These are phyloP conservation scores for Pangasianodon hypophthalmus DNA, from an alignment of 2,113 vertebrate species.

Conservation along the genomic window DNA sequence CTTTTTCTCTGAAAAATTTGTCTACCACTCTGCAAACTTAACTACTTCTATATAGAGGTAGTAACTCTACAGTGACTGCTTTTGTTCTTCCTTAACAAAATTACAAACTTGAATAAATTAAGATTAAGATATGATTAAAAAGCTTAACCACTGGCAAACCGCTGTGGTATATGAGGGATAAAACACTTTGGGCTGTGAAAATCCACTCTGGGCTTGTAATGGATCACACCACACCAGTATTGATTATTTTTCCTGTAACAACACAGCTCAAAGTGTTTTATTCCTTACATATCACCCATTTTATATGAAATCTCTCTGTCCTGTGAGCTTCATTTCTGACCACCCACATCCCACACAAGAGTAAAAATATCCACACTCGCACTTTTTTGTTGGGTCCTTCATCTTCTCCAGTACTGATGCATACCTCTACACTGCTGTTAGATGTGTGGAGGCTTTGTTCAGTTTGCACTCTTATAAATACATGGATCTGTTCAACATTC, in stretches of 20 bases:
- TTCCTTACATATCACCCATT: background rate
- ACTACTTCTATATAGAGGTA: background rate
- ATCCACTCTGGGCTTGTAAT: background rate
- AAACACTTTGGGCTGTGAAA: background rate
- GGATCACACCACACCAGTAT: background rate
- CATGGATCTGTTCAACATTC: background rate
- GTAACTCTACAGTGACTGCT: background rate
- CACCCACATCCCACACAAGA: background rate
- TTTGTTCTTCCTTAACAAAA: background rate
- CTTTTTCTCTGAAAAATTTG: background rate
- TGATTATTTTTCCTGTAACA: background rate
- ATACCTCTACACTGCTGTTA: background rate
- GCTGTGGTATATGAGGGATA: background rate
- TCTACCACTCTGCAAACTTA: background rate
- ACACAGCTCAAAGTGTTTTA: background rate
- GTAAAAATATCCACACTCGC: constrained; percentile 1
- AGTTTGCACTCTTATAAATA: background rate
- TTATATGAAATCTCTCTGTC: background rate
- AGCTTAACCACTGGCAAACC: background rate
- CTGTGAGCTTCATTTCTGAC: background rate
- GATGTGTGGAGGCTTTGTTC: background rate
- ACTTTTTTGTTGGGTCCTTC: background rate
- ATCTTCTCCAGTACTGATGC: background rate
- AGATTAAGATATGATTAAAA: background rate
- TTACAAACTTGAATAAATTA: background rate